Base-by-base conservation (phyloP, 2,888 invertebrate genomes). In the Parnassius apollo region DNA sequence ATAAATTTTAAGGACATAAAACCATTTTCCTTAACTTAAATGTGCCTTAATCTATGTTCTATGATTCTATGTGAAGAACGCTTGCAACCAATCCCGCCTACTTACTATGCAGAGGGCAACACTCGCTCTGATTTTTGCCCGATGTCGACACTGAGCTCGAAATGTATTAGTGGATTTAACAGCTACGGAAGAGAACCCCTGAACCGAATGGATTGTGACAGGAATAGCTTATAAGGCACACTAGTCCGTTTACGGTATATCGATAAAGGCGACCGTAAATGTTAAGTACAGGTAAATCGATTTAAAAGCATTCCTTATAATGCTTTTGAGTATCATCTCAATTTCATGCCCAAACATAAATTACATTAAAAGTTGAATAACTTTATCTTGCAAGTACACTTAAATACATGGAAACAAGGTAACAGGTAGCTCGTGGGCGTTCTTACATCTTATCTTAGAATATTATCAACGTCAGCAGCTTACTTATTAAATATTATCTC, bases 151-250 rank as follows among this genome's bases (percentile, higher is more conserved):
- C 79, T 75, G 78, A 77, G 77, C 78, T 78, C 78, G 82, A 88
- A 89, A 91, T 89, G 86, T 90, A 89, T 89, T 90, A 89, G 88
- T 83, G 75, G 83, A 80, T 85, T 88, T 87, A 85, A 84, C 85
- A 83, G 82, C 81, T 80, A 80, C 83, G 75, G 80, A 86, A 85
- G 86, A 82, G 79, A 75, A 79, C 77, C 80, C 75, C 76, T 71
- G 74, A 78, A 82, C 81, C 77, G 75, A 75, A 74, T 64, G 73
- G 68, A 77, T 72, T 86, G 86, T 83, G 87, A 80, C 72, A 71
- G 62, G 88, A 88, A 88, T 88, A 79, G 74, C 66, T 75, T 86
- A 86, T 86, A 80, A 80, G 79, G 79, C 59, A 46, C 45, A 49
- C 62, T 59, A 65, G 58, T 54, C 64, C 44, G 45, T 51, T 35